Evolutionary conservation across 2,113 vertebrate species (phyloP), one percentile per base, ranked within the genome.

Genomic region (Coregonus clupeaformis): DNA sequence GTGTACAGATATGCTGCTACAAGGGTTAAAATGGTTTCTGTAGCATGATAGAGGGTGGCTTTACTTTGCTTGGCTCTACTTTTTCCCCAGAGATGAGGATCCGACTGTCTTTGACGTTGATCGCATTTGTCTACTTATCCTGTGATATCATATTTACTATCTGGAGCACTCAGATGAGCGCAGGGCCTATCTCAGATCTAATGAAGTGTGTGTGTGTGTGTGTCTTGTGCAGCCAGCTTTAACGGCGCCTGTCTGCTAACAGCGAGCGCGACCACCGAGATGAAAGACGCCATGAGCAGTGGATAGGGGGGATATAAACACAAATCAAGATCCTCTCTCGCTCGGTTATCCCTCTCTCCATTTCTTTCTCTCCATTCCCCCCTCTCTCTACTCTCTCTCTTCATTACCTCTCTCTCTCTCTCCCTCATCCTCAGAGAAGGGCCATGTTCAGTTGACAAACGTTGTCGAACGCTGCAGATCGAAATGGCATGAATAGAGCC

Each of bases 91-190:
- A 75, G 77, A 85, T 89, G 71, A 69, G 74, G 78, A 82, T 80
- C 81, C 79, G 70, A 78, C 78, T 77, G 77, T 70, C 62, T 77
- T 84, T 87, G 83, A 85, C 59, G 67, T 80, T 84, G 85, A 89
- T 82, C 63, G 57, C 36, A 47, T 85, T 85, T 86, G 82, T 77
- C 83, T 77, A 57, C 82, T 72, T 82, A 87, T 88, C 77, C 78
- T 77, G 80, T 79, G 78, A 84, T 84, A 86, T 86, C 78, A 81
- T 78, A 79, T 84, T 85, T 85, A 69, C 68, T 74, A 83, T 79
- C 82, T 85, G 59, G 72, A 84, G 77, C 13, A 5, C 66, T 12
- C 32, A n/a, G 6, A 32, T 6, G 29, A 71, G 20, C 11, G 72
- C 52, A 13, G 18, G 74, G 72, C 69, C 68, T 79, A 85, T 88